These are phyloP conservation scores for Irena cyanogastra DNA, from an alignment of 2,113 vertebrate species.

Conservation along the genomic window DNA sequence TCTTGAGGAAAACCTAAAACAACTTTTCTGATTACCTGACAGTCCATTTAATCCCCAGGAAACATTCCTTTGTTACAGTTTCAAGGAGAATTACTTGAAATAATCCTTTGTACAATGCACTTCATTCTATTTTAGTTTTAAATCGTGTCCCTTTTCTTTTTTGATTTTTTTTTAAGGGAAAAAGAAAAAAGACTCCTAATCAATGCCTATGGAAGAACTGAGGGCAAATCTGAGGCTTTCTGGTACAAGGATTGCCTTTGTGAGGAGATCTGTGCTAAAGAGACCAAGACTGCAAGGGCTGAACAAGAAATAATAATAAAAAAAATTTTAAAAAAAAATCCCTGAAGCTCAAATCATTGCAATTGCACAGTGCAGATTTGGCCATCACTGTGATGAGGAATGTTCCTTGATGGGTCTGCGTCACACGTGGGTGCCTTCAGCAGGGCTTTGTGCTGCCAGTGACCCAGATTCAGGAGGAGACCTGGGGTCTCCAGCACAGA, in stretches of 20 bases:
- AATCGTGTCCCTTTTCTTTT: slow-evolving; percentile 76
- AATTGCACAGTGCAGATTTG: slow-evolving; percentile 52
- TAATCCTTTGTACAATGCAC: slow-evolving; percentile 80
- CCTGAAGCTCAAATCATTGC: slow-evolving; percentile 36
- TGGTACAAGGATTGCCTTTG: slow-evolving; percentile 69
- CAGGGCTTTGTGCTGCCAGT: neutral
- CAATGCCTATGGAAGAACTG: slow-evolving; percentile 72
- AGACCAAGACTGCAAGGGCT: slow-evolving; percentile 48
- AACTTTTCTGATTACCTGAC: slow-evolving; percentile 85
- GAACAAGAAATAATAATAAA: slow-evolving; percentile 43
- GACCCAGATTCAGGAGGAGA: slow-evolving; percentile 62
- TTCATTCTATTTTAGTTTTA: slow-evolving; percentile 81
- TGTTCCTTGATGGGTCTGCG: neutral
- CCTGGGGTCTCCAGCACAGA: neutral
- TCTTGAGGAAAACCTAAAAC: slow-evolving; percentile 77
- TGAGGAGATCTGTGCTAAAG: slow-evolving; percentile 61
- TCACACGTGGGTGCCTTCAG: neutral
- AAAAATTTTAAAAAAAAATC: neutral
- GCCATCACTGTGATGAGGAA: neutral
- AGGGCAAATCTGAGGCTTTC: slow-evolving; percentile 67
- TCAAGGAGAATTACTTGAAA: slow-evolving; percentile 86
- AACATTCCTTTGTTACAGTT: slow-evolving; percentile 82
- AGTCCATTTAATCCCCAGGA: slow-evolving; percentile 84
- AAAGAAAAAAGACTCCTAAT: slow-evolving; percentile 67
- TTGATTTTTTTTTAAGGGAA: slow-evolving; percentile 57